Conservation (phyloP, 2,113 vertebrate species). For the Elephas maximus region DNA sequence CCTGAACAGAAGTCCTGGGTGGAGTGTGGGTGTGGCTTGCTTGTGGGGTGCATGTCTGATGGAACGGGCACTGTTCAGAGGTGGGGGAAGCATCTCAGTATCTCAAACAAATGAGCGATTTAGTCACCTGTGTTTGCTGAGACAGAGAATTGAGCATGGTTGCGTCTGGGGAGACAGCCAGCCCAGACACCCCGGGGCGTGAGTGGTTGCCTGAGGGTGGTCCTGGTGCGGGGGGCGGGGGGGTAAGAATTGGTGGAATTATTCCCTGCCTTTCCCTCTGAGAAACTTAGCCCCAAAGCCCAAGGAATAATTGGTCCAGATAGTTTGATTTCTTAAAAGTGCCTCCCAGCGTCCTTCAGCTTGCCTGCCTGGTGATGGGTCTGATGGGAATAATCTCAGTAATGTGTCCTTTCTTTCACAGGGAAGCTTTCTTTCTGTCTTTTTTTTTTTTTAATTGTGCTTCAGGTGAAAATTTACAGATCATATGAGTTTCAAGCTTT, state of each 20-base stretch:
- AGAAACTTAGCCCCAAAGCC: background rate
- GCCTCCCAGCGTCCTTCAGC: background rate
- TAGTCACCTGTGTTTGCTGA: background rate
- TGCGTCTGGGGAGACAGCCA: background rate
- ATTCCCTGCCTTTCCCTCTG: background rate
- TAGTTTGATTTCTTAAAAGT: constrained; percentile 10
- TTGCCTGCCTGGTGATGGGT: background rate
- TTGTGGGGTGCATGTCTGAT: background rate
- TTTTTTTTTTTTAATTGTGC: too few relatives aligned
- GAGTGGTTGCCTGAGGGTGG: background rate
- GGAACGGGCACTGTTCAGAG: background rate
- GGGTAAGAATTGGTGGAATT: background rate
- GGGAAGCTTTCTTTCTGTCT: constrained; percentile 69
- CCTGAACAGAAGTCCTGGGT: background rate
- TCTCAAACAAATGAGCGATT: background rate
- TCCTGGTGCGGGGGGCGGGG: background rate
- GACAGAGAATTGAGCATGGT: background rate
- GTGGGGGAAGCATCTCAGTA: background rate
- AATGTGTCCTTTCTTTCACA: constrained; percentile 83
- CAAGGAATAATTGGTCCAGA: background rate
- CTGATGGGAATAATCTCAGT: constrained; percentile 58
- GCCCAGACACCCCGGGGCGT: background rate
- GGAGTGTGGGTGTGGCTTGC: background rate
- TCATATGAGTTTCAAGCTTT: background rate
- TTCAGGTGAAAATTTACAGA: too few relatives aligned